phyloP scores from a whole-genome alignment of 2,797 vertebrate species.

The Taeniopygia guttata region DNA sequence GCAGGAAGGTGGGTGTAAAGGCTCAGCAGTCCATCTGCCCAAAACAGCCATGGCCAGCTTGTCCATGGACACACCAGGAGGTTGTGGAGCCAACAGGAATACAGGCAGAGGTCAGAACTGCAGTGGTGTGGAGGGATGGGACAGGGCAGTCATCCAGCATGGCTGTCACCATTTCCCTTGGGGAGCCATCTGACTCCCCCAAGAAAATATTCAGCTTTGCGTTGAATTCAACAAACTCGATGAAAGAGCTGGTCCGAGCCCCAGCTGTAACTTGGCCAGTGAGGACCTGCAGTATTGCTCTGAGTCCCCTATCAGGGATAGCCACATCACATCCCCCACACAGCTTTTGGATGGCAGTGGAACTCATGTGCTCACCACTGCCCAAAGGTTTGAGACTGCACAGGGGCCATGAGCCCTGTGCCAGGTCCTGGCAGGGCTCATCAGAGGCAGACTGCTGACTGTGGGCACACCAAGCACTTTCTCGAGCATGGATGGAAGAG shows the following conservation, averaged over 20 bases:
- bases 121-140: background rate
- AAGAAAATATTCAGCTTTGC: background rate
- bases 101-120: background rate
- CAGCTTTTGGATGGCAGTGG: background rate
- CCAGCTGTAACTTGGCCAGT: background rate
- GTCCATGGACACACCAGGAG: background rate
- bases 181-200: background rate
- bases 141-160: background rate
- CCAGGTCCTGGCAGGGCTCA: background rate
- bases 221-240: background rate
- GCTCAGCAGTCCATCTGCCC: background rate
- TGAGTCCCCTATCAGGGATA: background rate
- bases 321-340: background rate
- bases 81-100: background rate
- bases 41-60: background rate
- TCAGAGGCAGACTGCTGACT: background rate
- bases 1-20: background rate
- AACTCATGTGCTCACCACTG: fast-evolving
- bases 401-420: fast-evolving
- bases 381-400: background rate
- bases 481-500: background rate
- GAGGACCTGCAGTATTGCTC: background rate
- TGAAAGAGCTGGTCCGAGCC: background rate
- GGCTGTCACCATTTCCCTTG: background rate
- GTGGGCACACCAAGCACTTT: background rate